These are phyloP conservation scores for Melinaea menophilus DNA, from an alignment of 2,888 invertebrate species.

Conservation along the genomic window DNA sequence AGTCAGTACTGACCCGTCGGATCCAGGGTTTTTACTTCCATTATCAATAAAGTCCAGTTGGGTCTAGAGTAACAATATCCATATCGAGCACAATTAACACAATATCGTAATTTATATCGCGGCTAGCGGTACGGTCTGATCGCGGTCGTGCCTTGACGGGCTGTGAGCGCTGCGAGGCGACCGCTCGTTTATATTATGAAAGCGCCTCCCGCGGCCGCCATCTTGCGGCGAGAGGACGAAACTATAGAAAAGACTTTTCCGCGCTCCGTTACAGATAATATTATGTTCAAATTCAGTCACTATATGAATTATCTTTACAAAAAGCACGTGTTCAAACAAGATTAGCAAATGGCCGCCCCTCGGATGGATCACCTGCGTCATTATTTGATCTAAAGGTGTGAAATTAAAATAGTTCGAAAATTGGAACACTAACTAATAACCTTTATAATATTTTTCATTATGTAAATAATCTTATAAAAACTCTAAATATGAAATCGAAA, in stretches of 20 bases:
- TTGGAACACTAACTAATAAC: conserved; percentile 10
- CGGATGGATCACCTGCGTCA: conserved; percentile 33
- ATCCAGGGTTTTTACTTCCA: conserved; percentile 62
- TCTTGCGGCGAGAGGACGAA: conserved; percentile 60
- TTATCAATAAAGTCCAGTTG: conserved; percentile 71
- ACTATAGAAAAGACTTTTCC: conserved; percentile 45
- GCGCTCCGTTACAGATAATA: conserved; percentile 26
- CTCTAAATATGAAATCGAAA: too few relatives aligned
- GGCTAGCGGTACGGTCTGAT: conserved; percentile 45
- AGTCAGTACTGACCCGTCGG: conserved; percentile 63
- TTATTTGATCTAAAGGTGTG: conserved; percentile 31
- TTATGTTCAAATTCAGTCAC: too few relatives aligned
- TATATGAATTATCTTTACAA: conserved; percentile 1
- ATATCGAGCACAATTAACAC: conserved; percentile 64
- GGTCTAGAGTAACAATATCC: conserved; percentile 70
- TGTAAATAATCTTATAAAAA: too few relatives aligned
- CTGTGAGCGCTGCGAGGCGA: conserved; percentile 58
- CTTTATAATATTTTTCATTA: too few relatives aligned
- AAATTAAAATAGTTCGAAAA: conserved; percentile 32
- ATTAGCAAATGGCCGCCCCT: conserved; percentile 23
- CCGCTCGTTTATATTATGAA: conserved; percentile 63
- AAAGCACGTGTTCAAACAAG: conserved; percentile 21
- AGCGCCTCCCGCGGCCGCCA: conserved; percentile 50
- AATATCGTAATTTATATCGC: conserved; percentile 52
- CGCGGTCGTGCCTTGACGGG: conserved; percentile 57